Evolutionary conservation across 2,113 vertebrate genomes (phyloP).

Genomic region (Engraulis encrasicolus): DNA sequence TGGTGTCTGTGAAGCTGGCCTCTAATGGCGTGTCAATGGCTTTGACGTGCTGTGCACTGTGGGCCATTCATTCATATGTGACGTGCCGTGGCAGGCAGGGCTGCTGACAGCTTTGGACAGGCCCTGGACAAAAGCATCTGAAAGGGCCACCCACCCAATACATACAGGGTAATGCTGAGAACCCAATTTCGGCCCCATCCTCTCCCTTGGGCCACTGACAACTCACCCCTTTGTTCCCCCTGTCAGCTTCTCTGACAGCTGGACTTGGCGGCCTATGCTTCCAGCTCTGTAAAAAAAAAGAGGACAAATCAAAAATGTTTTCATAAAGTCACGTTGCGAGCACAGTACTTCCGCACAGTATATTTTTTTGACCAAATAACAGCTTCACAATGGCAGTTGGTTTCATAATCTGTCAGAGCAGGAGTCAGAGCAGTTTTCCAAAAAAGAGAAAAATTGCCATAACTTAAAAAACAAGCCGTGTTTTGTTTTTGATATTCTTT

Average conservation of each 20-base stretch:
- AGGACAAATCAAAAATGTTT: slow-evolving; percentile 16
- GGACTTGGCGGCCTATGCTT: neutral
- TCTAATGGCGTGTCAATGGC: slow-evolving; percentile 12
- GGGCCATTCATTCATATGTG: neutral
- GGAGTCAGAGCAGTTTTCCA: neutral
- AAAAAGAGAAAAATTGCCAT: neutral
- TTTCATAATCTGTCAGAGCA: too few relatives aligned
- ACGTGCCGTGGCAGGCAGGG: too few relatives aligned
- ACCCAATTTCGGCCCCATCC: too few relatives aligned
- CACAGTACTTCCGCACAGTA: neutral
- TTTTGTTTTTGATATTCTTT: neutral
- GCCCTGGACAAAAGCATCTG: too few relatives aligned
- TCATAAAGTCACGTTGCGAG: neutral
- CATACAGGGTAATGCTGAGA: too few relatives aligned
- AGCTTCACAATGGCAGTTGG: neutral
- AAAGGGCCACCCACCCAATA: too few relatives aligned
- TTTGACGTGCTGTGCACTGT: neutral
- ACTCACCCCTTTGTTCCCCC: too few relatives aligned
- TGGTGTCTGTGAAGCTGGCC: neutral
- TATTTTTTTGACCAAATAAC: too few relatives aligned
- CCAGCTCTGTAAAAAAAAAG: neutral
- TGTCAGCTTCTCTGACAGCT: too few relatives aligned
- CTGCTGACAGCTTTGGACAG: too few relatives aligned
- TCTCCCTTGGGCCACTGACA: too few relatives aligned
- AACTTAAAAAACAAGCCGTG: neutral